A percentile compares a stretch with the other conserved stretches of the same genome.
These are phyloP conservation scores for Carassius carassius DNA, from an alignment of 2,113 vertebrate genomes.

Conservation along the genomic window DNA sequence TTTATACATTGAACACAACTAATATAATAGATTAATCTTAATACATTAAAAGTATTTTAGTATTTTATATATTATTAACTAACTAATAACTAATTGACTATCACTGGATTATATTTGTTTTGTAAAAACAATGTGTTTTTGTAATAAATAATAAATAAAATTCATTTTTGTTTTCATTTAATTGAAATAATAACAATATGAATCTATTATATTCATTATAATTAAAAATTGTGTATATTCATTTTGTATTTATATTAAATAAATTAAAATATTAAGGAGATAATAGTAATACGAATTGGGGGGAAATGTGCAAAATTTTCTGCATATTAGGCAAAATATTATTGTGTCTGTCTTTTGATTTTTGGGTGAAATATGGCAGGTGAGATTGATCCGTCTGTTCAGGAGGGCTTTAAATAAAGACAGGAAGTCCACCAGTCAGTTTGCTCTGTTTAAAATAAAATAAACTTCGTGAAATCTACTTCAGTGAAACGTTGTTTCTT, in stretches of 20 bases:
- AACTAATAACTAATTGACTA: background rate
- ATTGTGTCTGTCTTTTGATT: too few species aligned
- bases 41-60: too few species aligned
- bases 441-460: background rate
- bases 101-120: background rate
- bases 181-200: too few species aligned
- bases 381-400: background rate
- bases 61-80: too few species aligned
- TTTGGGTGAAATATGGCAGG: background rate
- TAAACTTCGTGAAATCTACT: background rate
- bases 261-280: background rate
- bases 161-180: background rate
- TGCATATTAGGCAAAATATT: background rate
- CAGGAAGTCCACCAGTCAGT: background rate
- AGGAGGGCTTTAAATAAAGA: background rate
- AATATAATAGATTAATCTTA: too few species aligned
- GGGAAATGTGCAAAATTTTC: background rate
- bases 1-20: too few species aligned
- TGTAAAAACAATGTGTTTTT: too few species aligned
- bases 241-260: background rate
- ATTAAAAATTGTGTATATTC: background rate
- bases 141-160: background rate
- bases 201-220: too few species aligned
- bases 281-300: background rate
- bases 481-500: background rate